Conservation (phyloP, 2,888 invertebrate species). For the Rhingia campestris region DNA sequence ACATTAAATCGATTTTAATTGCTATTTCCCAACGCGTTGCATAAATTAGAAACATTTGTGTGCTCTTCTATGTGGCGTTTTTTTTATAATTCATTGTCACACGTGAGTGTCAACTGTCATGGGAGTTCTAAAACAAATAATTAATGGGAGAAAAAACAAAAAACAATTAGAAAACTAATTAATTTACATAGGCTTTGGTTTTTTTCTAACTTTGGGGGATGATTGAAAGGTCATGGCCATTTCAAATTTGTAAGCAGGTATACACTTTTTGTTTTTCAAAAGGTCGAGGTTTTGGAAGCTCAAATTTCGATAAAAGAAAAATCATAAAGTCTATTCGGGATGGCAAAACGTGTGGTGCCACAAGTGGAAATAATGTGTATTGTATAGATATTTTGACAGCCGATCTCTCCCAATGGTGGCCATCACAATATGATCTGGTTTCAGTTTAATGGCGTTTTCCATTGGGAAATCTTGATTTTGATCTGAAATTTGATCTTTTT, state of each 20-base stretch:
- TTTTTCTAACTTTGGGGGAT: neutral
- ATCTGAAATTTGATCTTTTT: too few relatives aligned
- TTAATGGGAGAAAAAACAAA: neutral
- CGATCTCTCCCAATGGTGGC: too few relatives aligned
- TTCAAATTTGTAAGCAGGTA: neutral
- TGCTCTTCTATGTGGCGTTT: neutral
- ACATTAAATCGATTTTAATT: too few relatives aligned
- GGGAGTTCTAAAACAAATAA: neutral
- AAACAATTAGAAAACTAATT: slow-evolving; percentile 1
- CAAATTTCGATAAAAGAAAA: too few relatives aligned
- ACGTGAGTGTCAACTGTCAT: slow-evolving; percentile 29
- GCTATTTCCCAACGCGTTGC: neutral
- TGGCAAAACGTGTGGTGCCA: too few relatives aligned
- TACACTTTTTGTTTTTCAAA: neutral
- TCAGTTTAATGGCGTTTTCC: too few relatives aligned
- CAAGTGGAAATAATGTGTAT: too few relatives aligned
- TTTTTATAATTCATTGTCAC: neutral
- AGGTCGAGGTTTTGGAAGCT: too few relatives aligned
- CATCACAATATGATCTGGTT: too few relatives aligned
- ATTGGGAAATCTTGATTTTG: too few relatives aligned
- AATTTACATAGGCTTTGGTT: neutral
- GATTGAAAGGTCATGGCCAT: neutral
- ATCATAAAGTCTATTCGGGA: too few relatives aligned
- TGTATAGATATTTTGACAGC: too few relatives aligned
- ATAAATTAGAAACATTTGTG: neutral